Percentiles rank a stretch among this genome's conserved stretches.
phyloP scores from a whole-genome alignment of 1,140 invertebrate genomes.

The Cardiocondyla obscurior region DNA sequence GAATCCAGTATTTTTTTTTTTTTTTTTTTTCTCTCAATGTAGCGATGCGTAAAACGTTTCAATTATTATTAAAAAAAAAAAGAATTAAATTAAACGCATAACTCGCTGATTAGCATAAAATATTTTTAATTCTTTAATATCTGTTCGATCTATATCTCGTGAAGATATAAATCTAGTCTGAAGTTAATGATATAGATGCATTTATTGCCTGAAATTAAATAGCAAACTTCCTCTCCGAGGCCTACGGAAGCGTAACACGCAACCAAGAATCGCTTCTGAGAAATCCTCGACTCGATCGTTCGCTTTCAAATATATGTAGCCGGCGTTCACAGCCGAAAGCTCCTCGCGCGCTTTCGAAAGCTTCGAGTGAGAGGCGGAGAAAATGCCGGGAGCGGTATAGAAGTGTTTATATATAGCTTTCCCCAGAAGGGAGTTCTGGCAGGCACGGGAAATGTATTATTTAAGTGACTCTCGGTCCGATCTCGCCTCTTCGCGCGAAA shows the following conservation, averaged over 20 bases:
- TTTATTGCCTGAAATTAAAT: slow-evolving; percentile 12
- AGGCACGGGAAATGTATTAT: not conserved
- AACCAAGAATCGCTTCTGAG: slow-evolving; percentile 23
- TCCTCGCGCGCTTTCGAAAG: slow-evolving; percentile 26
- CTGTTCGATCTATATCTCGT: not conserved
- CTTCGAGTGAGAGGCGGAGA: slow-evolving; percentile 7
- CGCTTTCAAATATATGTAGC: slow-evolving; percentile 21
- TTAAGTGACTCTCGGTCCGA: slow-evolving; percentile 1
- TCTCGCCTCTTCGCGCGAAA: not conserved
- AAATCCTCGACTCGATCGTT: slow-evolving; percentile 34
- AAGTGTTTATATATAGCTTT: slow-evolving; percentile 47
- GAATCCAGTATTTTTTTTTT: not conserved
- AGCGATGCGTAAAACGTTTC: not conserved
- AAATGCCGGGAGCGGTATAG: slow-evolving; percentile 16
- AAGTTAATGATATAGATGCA: not conserved
- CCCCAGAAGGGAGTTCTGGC: slow-evolving; percentile 15
- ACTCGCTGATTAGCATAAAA: not conserved
- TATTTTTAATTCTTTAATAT: not conserved
- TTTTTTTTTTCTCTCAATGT: too few relatives aligned
- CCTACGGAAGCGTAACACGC: not conserved
- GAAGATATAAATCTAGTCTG: not conserved
- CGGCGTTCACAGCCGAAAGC: slow-evolving; percentile 1
- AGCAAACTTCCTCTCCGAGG: slow-evolving; percentile 2
- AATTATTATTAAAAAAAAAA: too few relatives aligned
- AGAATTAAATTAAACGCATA: not conserved